These are phyloP conservation scores for Pollenia angustigena DNA, from an alignment of 2,888 invertebrate genomes.

Conservation along the genomic window DNA sequence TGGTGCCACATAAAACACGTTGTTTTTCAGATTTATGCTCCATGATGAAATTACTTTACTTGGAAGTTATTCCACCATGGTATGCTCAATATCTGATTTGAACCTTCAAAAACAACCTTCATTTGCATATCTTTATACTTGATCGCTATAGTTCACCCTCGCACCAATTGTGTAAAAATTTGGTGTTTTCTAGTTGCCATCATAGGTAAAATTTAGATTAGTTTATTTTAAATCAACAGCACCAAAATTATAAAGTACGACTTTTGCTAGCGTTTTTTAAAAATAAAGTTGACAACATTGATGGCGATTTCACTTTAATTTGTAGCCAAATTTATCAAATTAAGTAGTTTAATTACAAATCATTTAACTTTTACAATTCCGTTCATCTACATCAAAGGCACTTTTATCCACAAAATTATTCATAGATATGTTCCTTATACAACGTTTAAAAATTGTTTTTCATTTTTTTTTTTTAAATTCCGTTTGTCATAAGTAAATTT, in stretches of 20 bases:
- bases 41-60: too few species aligned
- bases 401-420: constrained; percentile 28
- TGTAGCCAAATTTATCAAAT: neutral
- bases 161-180: too few species aligned
- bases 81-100: too few species aligned
- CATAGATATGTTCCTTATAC: constrained; percentile 5
- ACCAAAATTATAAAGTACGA: neutral
- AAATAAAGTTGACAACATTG: neutral
- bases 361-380: constrained; percentile 14
- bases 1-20: too few species aligned
- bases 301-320: constrained; percentile 20
- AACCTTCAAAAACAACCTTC: too few species aligned
- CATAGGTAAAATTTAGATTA: too few species aligned
- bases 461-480: constrained; percentile 14
- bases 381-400: constrained; percentile 45
- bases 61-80: too few species aligned
- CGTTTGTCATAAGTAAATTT: neutral
- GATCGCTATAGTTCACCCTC: too few species aligned
- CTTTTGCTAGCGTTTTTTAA: neutral
- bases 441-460: constrained; percentile 2
- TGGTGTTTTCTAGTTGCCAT: too few species aligned
- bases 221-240: too few species aligned
- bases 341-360: neutral
- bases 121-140: too few species aligned
- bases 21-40: too few species aligned